A percentile compares a stretch with the other conserved stretches of the same genome.
phyloP scores from a whole-genome alignment of 2,797 vertebrate species.

The Columba guinea region DNA sequence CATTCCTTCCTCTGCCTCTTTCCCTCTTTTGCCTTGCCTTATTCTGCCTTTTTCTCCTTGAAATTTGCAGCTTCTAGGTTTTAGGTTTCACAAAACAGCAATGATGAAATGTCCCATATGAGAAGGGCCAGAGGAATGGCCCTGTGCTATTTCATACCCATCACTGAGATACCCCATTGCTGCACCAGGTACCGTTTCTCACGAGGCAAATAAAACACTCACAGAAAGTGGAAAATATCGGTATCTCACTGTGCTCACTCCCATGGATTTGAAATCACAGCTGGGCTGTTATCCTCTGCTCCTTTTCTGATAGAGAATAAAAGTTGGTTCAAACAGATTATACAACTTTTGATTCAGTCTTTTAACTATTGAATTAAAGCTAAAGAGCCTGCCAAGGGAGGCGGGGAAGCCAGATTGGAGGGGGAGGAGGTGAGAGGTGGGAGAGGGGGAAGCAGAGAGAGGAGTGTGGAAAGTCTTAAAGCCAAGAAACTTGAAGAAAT shows the following conservation, averaged over 20 bases:
- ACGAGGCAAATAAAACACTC: not conserved
- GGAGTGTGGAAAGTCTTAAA: conserved; percentile 77
- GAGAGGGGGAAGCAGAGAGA: conserved; percentile 77
- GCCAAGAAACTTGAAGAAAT: conserved; percentile 78
- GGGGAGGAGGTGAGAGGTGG: conserved; percentile 83
- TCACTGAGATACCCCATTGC: not conserved
- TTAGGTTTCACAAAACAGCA: not conserved
- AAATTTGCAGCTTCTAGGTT: not conserved
- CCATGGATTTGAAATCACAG: not conserved
- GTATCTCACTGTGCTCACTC: not conserved
- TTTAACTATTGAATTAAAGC: conserved; percentile 82
- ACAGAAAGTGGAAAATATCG: rapidly evolving
- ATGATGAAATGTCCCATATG: not conserved
- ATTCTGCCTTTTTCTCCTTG: not conserved
- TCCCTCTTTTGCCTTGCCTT: not conserved
- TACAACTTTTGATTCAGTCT: conserved; percentile 79
- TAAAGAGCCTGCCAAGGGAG: conserved; percentile 80
- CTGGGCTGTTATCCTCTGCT: not conserved
- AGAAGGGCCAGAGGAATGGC: not conserved
- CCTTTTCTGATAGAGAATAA: conserved; percentile 49
- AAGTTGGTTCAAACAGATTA: conserved; percentile 77
- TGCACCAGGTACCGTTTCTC: not conserved
- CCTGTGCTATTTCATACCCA: not conserved
- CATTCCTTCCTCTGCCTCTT: not conserved
- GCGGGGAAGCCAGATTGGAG: conserved; percentile 82